Base-by-base conservation (phyloP, 2,888 invertebrate species). In the Cataglyphis altisquamis region DNA sequence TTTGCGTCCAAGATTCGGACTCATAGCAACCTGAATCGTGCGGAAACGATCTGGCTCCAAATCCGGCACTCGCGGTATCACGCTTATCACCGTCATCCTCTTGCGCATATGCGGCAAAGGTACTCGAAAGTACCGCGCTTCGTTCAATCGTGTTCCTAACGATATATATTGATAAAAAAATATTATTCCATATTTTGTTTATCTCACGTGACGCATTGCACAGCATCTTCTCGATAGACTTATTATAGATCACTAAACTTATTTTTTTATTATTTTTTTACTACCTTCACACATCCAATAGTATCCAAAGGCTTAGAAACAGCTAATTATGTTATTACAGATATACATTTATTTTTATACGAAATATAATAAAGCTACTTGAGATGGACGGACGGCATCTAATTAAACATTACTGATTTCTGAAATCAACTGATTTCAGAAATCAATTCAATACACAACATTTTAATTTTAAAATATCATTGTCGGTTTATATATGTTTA, bases 141-240 rank as follows among this genome's bases (percentile, higher is more conserved):
- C 91, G 68, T 93, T 92, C 64, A 93, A 55, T 66, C 85, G 82
- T 10, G 86, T 91, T 60, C 93, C 93, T 92, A 74, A 39, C 25
- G 15, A 48, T 18, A 45, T 32, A 72, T 29, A 29, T 29, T 29
- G 2, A 29, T 29, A 29, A 29, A 25, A 52, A 78, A 55, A 25
- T 5, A 67, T 60, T 63, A 25, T 57, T 66, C 10, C 36, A 8
- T 41, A n/a, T 62, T 29, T 74, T 2, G 32, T 62, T 3, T 8
- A 21, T 21, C 21, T 64, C 64, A 39, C 6, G 21, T 18, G 21
- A 25, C 3, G 15, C 8, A 18, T 62, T 15, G 60, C 29, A 18
- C 12, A 29, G 15, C 6, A 15, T 12, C 15, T 48, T 8, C 15
- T 45, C 15, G 60, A 60, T 60, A 29, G 21, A 21, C 21, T 21